Evolutionary conservation across 2,888 invertebrate species (phyloP).

Genomic region (Cantharis lateralis): DNA sequence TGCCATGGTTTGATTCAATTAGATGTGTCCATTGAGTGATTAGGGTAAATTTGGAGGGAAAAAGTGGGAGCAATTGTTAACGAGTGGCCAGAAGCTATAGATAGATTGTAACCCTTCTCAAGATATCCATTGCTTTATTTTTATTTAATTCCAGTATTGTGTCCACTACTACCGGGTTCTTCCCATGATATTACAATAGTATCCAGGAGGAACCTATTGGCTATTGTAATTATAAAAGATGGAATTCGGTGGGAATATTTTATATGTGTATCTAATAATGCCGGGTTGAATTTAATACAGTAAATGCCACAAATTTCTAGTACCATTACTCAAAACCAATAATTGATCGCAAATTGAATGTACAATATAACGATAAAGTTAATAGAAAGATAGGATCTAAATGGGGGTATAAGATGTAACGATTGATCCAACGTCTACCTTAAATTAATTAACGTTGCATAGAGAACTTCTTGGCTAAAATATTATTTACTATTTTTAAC

Average conservation of each 20-base stretch:
- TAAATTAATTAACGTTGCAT: not conserved
- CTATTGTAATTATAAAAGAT: conserved; percentile 2
- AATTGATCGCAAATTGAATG: not conserved
- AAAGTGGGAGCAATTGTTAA: conserved; percentile 28
- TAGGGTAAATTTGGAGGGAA: conserved; percentile 30
- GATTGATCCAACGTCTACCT: not conserved
- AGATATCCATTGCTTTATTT: conserved; percentile 35
- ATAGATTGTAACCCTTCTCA: conserved; percentile 38
- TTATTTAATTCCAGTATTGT: conserved; percentile 37
- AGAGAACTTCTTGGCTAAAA: not conserved
- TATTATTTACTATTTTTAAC: no score
- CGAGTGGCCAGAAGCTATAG: conserved; percentile 28
- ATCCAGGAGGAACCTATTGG: not conserved
- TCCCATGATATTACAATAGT: conserved; percentile 28
- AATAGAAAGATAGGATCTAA: conserved; percentile 1
- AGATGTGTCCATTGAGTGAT: conserved; percentile 28
- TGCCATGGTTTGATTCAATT: conserved; percentile 11
- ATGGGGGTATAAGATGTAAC: not conserved
- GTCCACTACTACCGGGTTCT: conserved; percentile 34
- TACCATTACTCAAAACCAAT: not conserved
- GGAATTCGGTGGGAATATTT: conserved; percentile 1
- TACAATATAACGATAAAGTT: not conserved
- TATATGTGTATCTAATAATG: no score
- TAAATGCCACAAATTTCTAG: not conserved
- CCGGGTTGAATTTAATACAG: not conserved